These are phyloP conservation scores for Pteromalus puparum DNA, from an alignment of 1,140 invertebrate species.

Conservation along the genomic window DNA sequence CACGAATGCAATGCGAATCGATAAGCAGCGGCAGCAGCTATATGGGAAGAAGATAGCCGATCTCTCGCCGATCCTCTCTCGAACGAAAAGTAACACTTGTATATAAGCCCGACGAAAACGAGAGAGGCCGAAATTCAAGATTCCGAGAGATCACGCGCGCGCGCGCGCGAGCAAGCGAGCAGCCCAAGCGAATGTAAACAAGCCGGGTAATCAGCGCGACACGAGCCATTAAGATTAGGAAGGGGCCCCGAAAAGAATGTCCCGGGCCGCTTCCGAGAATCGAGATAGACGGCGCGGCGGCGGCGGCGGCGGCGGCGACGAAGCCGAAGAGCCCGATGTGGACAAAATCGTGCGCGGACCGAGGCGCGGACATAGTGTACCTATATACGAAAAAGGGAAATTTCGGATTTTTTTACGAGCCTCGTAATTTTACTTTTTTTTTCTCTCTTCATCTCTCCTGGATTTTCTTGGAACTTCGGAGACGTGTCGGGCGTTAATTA, in stretches of 20 bases:
- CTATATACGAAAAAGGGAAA: slow-evolving; percentile 25
- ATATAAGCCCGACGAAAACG: background rate
- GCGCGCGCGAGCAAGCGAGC: background rate
- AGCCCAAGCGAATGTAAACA: slow-evolving; percentile 63
- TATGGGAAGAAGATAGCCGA: slow-evolving; percentile 13
- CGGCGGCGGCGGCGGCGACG: background rate
- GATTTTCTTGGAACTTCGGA: slow-evolving; percentile 29
- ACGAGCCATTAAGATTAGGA: slow-evolving; percentile 68
- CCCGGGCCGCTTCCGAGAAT: slow-evolving; percentile 39
- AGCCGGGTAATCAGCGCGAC: slow-evolving; percentile 65
- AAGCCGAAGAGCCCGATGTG: background rate
- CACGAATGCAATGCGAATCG: slow-evolving; percentile 46
- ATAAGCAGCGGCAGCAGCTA: slow-evolving; percentile 28
- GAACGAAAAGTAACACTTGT: slow-evolving; percentile 40
- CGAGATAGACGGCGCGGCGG: slow-evolving; percentile 39
- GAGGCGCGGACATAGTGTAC: no score
- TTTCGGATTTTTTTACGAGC: slow-evolving; percentile 45
- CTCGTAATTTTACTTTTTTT: slow-evolving; percentile 37
- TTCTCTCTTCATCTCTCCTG: background rate
- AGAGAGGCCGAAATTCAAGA: slow-evolving; percentile 41
- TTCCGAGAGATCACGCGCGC: slow-evolving; percentile 42
- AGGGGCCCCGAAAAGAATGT: slow-evolving; percentile 47
- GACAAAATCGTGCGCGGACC: background rate
- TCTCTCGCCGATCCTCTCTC: background rate
- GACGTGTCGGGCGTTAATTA: slow-evolving; percentile 35